Base-by-base conservation (phyloP, 2,888 invertebrate species). In the Asteroscopus sphinx region DNA sequence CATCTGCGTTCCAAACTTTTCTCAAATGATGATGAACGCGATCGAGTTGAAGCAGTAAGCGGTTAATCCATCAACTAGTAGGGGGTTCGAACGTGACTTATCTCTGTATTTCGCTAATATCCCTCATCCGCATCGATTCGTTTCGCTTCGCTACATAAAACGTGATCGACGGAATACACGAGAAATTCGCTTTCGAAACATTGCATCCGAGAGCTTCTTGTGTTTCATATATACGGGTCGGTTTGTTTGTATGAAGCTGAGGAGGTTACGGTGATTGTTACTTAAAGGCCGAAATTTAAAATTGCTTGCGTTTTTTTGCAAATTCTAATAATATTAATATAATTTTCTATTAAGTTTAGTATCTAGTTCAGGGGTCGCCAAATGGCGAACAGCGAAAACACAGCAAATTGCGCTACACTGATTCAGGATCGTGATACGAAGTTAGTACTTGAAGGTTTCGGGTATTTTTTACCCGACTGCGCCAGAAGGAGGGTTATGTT, bases 101-200 rank as follows among this genome's bases (percentile, higher is more conserved):
- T 90, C 90, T 89, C 75, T 63, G 68, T 67, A 74, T 77, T 68
- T 73, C 79, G 74, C 81, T 76, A 79, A 79, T 88, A 86, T 89
- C 87, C 85, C 84, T 88, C 88, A 87, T 87, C 75, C 80, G 70
- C 83, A 81, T 86, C 84, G 82, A 85, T 86, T 87, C 84, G 81
- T 79, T 72, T 83, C 86, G 83, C 82, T 80, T 69, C 81, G 73
- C 80, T 81, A 79, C 85, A 80, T 81, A 82, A 77, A 83, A 82
- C 82, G 80, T 81, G 82, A 81, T 78, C 72, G 80, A 78, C 72
- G 69, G 58, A 72, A 69, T 67, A 76, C 67, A 67, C 52, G 63
- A 68, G 60, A 74, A 75, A 68, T 77, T 79, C 75, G 73, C 74
- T 76, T 77, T 80, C 68, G 71, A 70, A 73, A 75, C 75, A 71